Evolutionary conservation across 2,113 vertebrate species (phyloP).

Genomic region (Oceanites oceanicus): DNA sequence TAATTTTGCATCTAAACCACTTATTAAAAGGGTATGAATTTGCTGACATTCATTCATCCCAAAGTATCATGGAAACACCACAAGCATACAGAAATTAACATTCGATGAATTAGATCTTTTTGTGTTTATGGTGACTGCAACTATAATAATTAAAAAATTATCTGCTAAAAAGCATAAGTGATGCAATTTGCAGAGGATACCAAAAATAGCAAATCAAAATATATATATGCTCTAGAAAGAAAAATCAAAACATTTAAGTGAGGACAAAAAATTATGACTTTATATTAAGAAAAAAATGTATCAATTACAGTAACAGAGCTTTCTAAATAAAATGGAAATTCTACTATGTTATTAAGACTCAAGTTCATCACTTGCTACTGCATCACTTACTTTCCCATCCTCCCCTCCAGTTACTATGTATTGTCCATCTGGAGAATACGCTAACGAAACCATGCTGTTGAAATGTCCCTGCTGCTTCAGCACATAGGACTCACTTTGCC

Average conservation of each 20-base stretch:
- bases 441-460: conserved; percentile 93
- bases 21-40: neutral
- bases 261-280: neutral
- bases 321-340: neutral
- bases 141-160: neutral
- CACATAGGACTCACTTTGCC: conserved; percentile 97
- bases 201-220: neutral
- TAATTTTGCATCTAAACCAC: neutral
- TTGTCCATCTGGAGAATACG: conserved; percentile 93
- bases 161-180: neutral
- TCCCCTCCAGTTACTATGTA: conserved; percentile 91
- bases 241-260: neutral
- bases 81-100: neutral
- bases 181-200: neutral
- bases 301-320: neutral
- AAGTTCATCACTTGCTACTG: neutral
- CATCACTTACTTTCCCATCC: conserved; percentile 87
- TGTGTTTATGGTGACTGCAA: neutral
- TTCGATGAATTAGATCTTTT: neutral
- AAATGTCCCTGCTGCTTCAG: conserved; percentile 98
- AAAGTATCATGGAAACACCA: neutral
- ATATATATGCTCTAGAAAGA: neutral
- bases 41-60: neutral
- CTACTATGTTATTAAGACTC: neutral
- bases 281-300: neutral